Evolutionary conservation across 92 coral and sea anemone species (phyloP), one percentile per base, ranked within the genome.

Genomic region (Siderastrea radians): DNA sequence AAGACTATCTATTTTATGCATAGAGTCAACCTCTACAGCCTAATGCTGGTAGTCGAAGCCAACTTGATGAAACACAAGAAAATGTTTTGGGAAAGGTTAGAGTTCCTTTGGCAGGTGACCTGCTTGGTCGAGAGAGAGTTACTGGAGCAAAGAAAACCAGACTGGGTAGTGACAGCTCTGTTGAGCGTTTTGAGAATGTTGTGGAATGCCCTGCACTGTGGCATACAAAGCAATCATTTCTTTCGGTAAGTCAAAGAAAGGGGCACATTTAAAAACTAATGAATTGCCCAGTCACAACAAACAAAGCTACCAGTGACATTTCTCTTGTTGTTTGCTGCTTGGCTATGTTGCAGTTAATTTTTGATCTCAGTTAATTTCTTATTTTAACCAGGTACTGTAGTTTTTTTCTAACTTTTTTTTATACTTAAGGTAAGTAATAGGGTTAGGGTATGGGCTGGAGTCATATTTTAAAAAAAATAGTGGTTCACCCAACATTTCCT

Each of bases 181-280:
- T 45, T 65, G 91, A 86, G 38, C 61, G 89, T 2, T 90, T 90
- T 55, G 85, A 90, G 4, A 84, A 90, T 74, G 78, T 90, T 17
- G 65, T 53, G 5, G 93, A 90, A 14, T 16, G 38, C 43, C 86
- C 88, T 4, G 88, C 94, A 6, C 88, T 86, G 5, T 91, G 94
- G 91, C 94, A 91, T 68, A 43, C 91, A 48, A 91, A 91, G 70
- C 94, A 91, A 49, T 87, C 91, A 5, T 91, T 87, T 72, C 87
- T 91, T 46, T 86, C 77, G 53, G 91, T 91, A 51, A 79, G 94
- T 75, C 8, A 15, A 61, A 12, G n/a, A n/a, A n/a, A n/a, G n/a
- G n/a, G n/a, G n/a, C n/a, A n/a, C n/a, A n/a, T n/a, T n/a, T n/a
- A n/a, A n/a, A n/a, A n/a, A n/a, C n/a, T n/a, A n/a, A n/a, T n/a